phyloP scores from a whole-genome alignment of 2,113 vertebrate species.

The Ophthalmolycus amberensis region DNA sequence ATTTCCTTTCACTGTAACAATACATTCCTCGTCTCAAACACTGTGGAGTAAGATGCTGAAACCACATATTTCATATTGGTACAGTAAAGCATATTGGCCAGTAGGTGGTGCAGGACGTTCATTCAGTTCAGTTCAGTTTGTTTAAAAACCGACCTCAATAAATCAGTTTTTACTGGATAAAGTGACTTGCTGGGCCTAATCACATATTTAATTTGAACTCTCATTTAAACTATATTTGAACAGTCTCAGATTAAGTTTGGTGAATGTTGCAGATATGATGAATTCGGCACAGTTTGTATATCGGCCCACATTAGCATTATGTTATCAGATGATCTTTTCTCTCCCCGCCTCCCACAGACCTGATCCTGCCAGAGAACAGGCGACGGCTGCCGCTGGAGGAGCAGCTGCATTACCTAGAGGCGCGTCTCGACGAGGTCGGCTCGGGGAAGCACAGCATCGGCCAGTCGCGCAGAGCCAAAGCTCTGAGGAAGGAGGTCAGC shows the following conservation, averaged over 20 bases:
- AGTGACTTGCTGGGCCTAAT: neutral
- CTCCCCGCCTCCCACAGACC: constrained; percentile 75
- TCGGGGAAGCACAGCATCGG: constrained; percentile 94
- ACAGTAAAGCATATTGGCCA: constrained; percentile 18
- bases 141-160: neutral
- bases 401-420: constrained; percentile 92
- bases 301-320: neutral
- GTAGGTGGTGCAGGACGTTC: constrained; percentile 21
- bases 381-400: constrained; percentile 92
- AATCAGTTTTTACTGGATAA: neutral
- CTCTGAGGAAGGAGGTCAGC: constrained; percentile 96
- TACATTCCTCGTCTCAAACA: neutral
- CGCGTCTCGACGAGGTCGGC: constrained; percentile 90
- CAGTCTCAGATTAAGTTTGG: neutral
- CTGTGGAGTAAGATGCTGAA: neutral
- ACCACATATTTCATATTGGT: too few species aligned
- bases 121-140: neutral
- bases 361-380: constrained; percentile 90
- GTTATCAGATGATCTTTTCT: neutral
- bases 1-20: neutral
- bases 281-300: neutral
- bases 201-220: neutral
- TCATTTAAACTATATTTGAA: neutral
- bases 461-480: constrained; percentile 93
- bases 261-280: neutral